Conservation (phyloP, 2,797 vertebrate species). For the Fistularia commersonii region DNA sequence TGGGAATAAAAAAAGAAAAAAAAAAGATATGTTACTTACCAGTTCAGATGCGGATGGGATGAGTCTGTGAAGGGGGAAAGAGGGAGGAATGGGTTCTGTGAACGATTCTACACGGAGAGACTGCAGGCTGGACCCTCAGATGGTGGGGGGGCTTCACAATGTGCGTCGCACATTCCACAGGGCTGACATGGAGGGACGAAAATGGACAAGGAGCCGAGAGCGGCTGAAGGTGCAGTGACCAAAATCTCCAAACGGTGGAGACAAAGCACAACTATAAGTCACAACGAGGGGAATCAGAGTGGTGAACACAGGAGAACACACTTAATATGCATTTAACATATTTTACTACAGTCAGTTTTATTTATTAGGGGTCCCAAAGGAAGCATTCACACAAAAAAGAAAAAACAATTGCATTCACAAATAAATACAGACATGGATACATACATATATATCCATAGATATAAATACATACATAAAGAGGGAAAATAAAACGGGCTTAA, state of each 20-base stretch:
- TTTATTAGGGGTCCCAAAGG: too few relatives aligned
- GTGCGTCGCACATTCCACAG: constrained; percentile 66
- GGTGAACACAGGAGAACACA: background rate
- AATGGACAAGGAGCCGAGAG: constrained; percentile 63
- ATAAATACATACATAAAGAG: too few relatives aligned
- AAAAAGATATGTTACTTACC: constrained; percentile 40
- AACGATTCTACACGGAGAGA: background rate
- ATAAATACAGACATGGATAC: too few relatives aligned
- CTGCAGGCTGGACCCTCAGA: constrained; percentile 10
- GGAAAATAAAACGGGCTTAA: too few relatives aligned
- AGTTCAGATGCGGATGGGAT: constrained; percentile 2
- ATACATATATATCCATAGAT: too few relatives aligned
- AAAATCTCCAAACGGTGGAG: constrained; percentile 43
- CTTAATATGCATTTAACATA: too few relatives aligned
- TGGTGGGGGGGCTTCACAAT: constrained; percentile 37
- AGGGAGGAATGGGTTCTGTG: background rate
- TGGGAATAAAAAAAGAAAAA: constrained; percentile 6
- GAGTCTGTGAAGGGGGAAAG: background rate
- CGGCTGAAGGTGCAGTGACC: constrained; percentile 2
- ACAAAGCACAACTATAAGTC: constrained; percentile 1
- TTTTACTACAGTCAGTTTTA: too few relatives aligned
- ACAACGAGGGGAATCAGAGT: background rate
- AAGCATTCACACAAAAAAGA: too few relatives aligned
- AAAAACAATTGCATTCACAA: too few relatives aligned
- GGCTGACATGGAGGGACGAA: constrained; percentile 71